Evolutionary conservation across 2,113 vertebrate species (phyloP).

Genomic region (Platycercus adscitus): DNA sequence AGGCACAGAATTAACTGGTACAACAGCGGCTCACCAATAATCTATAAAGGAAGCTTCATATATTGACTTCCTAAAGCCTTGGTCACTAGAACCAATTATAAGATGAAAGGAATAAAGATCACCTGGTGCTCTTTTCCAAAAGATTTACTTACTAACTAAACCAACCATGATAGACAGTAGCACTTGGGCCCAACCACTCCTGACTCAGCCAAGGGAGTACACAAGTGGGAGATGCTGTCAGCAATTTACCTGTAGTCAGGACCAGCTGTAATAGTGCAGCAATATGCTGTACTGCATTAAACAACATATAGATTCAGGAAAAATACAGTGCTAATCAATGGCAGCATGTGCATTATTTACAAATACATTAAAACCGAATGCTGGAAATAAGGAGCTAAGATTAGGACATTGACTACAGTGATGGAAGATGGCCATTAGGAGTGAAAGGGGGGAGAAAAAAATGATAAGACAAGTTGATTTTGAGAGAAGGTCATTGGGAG

Average conservation of each 20-base stretch:
- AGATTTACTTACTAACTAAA: background rate
- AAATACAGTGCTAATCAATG: background rate
- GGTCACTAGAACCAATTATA: background rate
- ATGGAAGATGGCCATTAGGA: background rate
- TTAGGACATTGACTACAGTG: background rate
- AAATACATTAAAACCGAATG: background rate
- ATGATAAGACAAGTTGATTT: background rate
- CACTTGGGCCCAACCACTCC: background rate
- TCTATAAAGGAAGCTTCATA: background rate
- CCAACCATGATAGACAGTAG: rapidly evolving
- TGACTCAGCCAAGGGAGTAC: background rate
- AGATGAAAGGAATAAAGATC: background rate
- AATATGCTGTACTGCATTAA: background rate
- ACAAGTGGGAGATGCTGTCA: background rate
- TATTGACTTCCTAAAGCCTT: background rate
- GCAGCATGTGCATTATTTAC: background rate
- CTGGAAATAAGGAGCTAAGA: background rate
- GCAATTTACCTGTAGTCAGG: background rate
- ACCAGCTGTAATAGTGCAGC: background rate
- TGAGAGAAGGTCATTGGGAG: background rate
- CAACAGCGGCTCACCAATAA: background rate
- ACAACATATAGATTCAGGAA: background rate
- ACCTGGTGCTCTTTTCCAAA: background rate
- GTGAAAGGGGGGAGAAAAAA: background rate
- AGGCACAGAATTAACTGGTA: background rate